Percentiles rank a stretch among this genome's conserved stretches.
Evolutionary conservation across 1,140 invertebrate genomes (phyloP).

Genomic region (Drosophila navojoa): DNA sequence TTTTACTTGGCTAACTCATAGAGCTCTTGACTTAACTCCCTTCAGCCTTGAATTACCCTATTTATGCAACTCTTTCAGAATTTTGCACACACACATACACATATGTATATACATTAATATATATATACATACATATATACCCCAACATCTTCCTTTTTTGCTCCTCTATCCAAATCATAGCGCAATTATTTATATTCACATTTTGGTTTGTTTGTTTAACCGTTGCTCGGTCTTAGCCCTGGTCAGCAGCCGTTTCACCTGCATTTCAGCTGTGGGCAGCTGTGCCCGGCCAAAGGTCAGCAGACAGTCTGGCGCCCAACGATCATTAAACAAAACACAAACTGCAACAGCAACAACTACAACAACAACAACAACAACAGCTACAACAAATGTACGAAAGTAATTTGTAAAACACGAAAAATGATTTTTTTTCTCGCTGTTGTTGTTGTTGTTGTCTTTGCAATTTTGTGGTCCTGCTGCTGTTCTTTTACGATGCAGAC

Average conservation of each 20-base stretch:
- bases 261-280: conserved; percentile 27
- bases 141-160: background rate
- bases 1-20: too few relatives aligned
- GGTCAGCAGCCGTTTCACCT: conserved; percentile 10
- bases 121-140: too few relatives aligned
- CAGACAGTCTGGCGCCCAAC: conserved; percentile 70
- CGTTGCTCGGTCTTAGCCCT: too few relatives aligned
- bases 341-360: background rate
- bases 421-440: conserved; percentile 46
- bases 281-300: conserved; percentile 64
- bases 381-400: conserved; percentile 56
- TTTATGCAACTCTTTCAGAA: too few relatives aligned
- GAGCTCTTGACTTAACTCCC: too few relatives aligned
- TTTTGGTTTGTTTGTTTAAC: background rate
- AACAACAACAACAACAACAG: background rate
- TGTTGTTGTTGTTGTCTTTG: conserved; percentile 4
- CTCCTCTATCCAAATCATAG: background rate
- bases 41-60: too few relatives aligned
- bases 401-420: conserved; percentile 79
- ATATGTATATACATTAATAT: too few relatives aligned
- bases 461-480: conserved; percentile 37
- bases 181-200: background rate
- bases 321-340: conserved; percentile 60
- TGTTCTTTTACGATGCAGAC: conserved; percentile 68
- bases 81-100: too few relatives aligned